Conservation (phyloP, 2,797 vertebrate genomes). For the Rhadinocentrus ornatus region DNA sequence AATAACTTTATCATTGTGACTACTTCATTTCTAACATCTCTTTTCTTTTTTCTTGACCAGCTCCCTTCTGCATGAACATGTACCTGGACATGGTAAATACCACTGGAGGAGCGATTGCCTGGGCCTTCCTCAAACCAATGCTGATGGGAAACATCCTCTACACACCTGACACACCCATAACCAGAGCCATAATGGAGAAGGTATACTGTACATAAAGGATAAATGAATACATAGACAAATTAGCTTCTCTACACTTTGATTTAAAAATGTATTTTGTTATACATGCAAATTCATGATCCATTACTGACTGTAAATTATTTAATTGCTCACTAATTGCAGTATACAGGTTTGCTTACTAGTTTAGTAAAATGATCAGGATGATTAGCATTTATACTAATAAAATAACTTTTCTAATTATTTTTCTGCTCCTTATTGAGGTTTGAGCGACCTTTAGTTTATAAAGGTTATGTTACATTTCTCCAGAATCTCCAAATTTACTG, state of each 20-base stretch:
- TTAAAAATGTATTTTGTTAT: neutral
- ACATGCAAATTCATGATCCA: neutral
- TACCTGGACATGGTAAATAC: slow-evolving; percentile 95
- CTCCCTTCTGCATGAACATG: slow-evolving; percentile 90
- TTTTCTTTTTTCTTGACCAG: slow-evolving; percentile 69
- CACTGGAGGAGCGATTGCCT: slow-evolving; percentile 90
- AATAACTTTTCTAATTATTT: neutral
- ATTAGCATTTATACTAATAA: neutral
- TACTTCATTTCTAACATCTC: neutral
- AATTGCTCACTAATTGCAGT: neutral
- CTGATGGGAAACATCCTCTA: slow-evolving; percentile 92
- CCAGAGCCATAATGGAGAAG: slow-evolving; percentile 90
- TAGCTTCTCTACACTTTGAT: neutral
- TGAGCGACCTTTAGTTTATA: neutral
- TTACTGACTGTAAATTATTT: neutral
- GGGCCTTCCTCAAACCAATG: slow-evolving; percentile 97
- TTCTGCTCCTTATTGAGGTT: neutral
- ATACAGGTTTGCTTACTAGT: neutral
- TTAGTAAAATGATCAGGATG: no score
- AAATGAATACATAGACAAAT: neutral
- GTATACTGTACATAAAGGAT: slow-evolving; percentile 68
- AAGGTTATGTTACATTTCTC: slow-evolving; percentile 13
- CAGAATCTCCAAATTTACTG: neutral
- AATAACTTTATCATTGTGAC: neutral
- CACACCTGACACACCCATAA: slow-evolving; percentile 87